Percentiles rank a stretch among this genome's conserved stretches.
These are phyloP conservation scores for Drosophila birchii DNA, from an alignment of 2,888 invertebrate species.

Conservation along the genomic window DNA sequence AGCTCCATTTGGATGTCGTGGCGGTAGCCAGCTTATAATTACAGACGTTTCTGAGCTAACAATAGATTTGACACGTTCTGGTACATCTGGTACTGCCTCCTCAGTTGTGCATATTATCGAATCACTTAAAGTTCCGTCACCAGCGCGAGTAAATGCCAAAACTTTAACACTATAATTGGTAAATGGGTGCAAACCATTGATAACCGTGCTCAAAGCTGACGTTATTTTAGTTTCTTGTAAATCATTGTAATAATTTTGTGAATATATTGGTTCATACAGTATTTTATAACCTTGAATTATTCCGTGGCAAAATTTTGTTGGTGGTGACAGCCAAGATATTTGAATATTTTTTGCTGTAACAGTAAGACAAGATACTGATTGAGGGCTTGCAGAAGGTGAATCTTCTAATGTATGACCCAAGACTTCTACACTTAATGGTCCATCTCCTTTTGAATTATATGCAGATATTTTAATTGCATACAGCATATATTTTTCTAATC, in stretches of 20 bases:
- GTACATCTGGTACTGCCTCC: slow-evolving; percentile 87
- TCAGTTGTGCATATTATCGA: slow-evolving; percentile 87
- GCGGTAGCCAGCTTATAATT: slow-evolving; percentile 88
- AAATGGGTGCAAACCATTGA: slow-evolving; percentile 87
- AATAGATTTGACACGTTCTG: slow-evolving; percentile 87
- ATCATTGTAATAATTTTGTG: slow-evolving; percentile 62
- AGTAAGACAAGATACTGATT: too few species aligned
- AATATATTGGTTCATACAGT: too few species aligned
- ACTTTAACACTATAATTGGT: slow-evolving; percentile 89
- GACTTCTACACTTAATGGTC: too few species aligned
- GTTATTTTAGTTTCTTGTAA: slow-evolving; percentile 86
- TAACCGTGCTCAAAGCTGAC: slow-evolving; percentile 86
- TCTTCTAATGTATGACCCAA: too few species aligned
- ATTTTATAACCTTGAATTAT: too few species aligned
- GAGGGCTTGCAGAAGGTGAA: too few species aligned
- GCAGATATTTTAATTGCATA: slow-evolving; percentile 88
- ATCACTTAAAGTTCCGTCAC: slow-evolving; percentile 87
- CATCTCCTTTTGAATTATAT: too few species aligned
- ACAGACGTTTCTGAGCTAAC: slow-evolving; percentile 87
- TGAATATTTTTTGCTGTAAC: too few species aligned
- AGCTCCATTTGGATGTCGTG: slow-evolving; percentile 87
- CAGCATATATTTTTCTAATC: slow-evolving; percentile 90
- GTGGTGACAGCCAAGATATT: too few species aligned
- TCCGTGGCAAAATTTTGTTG: too few species aligned
- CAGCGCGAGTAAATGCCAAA: slow-evolving; percentile 87